Evolutionary conservation across 2,113 vertebrate species (phyloP), one percentile per base, ranked within the genome.

Genomic region (Calyptomena viridis): DNA sequence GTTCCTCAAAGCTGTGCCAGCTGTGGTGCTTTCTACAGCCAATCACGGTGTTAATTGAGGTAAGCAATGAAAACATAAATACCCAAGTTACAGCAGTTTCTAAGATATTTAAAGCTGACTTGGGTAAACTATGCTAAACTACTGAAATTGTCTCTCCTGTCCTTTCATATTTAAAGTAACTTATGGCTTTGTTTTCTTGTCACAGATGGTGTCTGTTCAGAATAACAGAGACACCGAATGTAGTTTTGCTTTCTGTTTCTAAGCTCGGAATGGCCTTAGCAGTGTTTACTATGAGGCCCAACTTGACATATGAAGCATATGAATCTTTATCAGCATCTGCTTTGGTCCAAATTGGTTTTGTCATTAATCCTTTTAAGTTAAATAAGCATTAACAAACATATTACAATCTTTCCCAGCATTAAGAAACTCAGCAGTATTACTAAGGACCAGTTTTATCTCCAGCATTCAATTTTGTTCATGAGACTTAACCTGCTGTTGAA

Each of bases 1-100:
- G 96, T 67, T 95, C 63, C 79, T 93, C 55, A 71, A 83, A 93
- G 82, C 84, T 80, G n/a, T 71, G 55, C 66, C 94, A 97, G 91
- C 91, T 96, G 91, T 47, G 85, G 67, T 47, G 67, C 42, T 85
- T 71, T 80, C 87, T 24, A 14, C 59, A 83, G 75, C 87, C 91
- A 88, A 50, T 77, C 87, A 3, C 55, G 11, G 50, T 77, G 81
- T 79, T 89, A 95, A 89, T 47, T 93, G 87, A 94, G 75, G 84
- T 87, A 84, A 95, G 63, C 82, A 86, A 49, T 62, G 82, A 90
- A 86, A 95, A 83, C 33, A 82, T 56, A 93, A 95, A 91, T 78
- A 73, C 63, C 50, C 55, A 66, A 85, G 59, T 30, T 77, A 68
- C 27, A 47, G 67, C 62, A 66, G 33, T 72, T 93, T 62, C 42